Evolutionary conservation across 2,797 vertebrate species (phyloP).

Genomic region (Tenualosa thibaudeaui): DNA sequence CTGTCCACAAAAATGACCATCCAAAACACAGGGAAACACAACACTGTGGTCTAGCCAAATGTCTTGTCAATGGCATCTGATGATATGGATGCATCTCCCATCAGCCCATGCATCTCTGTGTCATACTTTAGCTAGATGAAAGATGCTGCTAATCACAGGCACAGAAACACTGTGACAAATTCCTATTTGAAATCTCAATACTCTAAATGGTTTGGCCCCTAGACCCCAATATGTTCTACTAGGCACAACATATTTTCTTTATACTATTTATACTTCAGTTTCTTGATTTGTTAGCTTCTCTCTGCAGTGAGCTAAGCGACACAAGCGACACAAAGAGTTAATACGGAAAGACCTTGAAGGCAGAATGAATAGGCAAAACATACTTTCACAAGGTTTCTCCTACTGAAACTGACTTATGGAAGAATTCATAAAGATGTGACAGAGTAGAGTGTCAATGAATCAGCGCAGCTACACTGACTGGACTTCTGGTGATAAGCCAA

Average conservation of each 20-base stretch:
- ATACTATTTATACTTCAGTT: background rate
- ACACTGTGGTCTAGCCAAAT: background rate
- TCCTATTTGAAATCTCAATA: background rate
- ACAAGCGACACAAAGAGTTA: background rate
- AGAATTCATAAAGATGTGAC: background rate
- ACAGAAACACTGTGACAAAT: background rate
- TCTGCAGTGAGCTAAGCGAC: background rate
- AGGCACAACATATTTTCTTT: background rate
- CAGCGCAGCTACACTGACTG: background rate
- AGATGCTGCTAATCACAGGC: background rate
- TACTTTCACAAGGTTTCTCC: background rate
- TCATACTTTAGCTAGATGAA: background rate
- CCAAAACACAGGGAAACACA: background rate
- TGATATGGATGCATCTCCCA: background rate
- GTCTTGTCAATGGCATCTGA: background rate
- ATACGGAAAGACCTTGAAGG: background rate
- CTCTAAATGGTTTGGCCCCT: background rate
- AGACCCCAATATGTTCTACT: background rate
- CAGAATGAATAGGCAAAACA: too few species aligned
- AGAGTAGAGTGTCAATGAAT: background rate
- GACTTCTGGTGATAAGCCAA: background rate
- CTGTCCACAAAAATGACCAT: background rate
- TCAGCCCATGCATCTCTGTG: too few species aligned
- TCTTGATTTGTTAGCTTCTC: background rate
- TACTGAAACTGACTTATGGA: background rate